Conservation (phyloP, 2,888 invertebrate genomes). For the Aspidiotus destructor region DNA sequence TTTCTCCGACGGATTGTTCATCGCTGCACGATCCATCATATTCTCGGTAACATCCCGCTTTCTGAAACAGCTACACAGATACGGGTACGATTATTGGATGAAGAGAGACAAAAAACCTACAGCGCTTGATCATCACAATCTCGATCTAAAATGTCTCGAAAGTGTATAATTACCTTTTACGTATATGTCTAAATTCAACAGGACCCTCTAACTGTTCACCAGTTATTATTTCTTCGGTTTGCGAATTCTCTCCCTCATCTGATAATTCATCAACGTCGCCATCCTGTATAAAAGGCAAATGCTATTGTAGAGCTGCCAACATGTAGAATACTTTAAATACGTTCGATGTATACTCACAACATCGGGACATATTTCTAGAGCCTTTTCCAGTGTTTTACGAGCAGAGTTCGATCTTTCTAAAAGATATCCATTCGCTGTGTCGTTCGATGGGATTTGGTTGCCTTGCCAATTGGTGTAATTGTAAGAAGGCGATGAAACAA, state of each 20-base stretch:
- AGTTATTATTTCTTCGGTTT: conserved; percentile 35
- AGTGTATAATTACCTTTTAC: no score
- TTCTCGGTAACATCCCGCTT: no score
- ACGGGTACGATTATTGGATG: no score
- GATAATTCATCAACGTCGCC: conserved; percentile 39
- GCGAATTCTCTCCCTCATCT: conserved; percentile 39
- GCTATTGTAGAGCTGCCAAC: background rate
- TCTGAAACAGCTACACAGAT: no score
- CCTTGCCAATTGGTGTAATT: conserved; percentile 77
- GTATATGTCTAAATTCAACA: no score
- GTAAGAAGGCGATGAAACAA: conserved; percentile 57
- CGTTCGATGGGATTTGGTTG: conserved; percentile 69
- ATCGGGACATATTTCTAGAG: conserved; percentile 59
- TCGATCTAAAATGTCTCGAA: no score
- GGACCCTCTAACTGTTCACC: conserved; percentile 11
- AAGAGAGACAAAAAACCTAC: no score
- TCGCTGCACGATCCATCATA: no score
- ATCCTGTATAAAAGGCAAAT: conserved; percentile 35
- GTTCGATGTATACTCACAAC: conserved; percentile 5
- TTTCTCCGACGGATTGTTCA: no score
- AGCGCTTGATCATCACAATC: no score
- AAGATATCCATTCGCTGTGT: conserved; percentile 88
- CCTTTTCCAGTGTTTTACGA: conserved; percentile 71
- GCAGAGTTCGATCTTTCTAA: conserved; percentile 90
- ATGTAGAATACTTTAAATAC: background rate